Conservation (phyloP, 2,113 vertebrate species). For the Upupa epops region DNA sequence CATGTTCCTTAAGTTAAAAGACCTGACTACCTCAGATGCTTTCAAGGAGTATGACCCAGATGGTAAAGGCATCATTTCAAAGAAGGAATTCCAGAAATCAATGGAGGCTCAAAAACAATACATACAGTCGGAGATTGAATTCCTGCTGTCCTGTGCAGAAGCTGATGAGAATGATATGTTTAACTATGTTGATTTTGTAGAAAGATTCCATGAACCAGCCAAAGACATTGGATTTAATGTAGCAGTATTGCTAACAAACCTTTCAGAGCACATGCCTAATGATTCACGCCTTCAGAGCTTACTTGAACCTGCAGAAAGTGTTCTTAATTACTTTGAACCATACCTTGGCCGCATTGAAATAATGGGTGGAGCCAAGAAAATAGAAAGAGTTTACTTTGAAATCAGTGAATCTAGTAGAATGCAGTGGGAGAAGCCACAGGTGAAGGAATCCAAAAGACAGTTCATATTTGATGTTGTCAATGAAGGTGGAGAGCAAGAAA, state of each 20-base stretch:
- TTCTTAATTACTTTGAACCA: constrained; percentile 96
- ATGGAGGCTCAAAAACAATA: constrained; percentile 99
- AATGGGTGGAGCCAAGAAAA: constrained; percentile 96
- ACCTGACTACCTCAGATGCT: constrained; percentile 93
- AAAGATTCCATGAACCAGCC: constrained; percentile 94
- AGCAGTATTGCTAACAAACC: constrained; percentile 92
- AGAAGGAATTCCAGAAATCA: constrained; percentile 98
- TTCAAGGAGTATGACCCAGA: constrained; percentile 94
- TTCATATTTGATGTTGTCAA: constrained; percentile 99
- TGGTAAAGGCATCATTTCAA: constrained; percentile 94
- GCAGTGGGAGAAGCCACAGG: constrained; percentile 98
- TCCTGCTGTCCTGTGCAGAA: constrained; percentile 93
- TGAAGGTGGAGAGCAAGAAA: constrained; percentile 97
- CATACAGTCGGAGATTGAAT: constrained; percentile 93
- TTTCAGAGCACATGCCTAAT: constrained; percentile 97
- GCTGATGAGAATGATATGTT: constrained; percentile 98
- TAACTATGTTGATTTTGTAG: constrained; percentile 94
- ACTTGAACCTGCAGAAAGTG: constrained; percentile 90
- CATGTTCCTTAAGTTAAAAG: constrained; percentile 99
- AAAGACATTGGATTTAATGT: constrained; percentile 99
- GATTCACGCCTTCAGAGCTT: constrained; percentile 91
- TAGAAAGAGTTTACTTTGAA: constrained; percentile 97
- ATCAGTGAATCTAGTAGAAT: constrained; percentile 96
- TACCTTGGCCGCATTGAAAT: constrained; percentile 96
- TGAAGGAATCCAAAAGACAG: constrained; percentile 97